Base-by-base conservation (phyloP, 2,888 invertebrate genomes). In the Melanchra persicariae region DNA sequence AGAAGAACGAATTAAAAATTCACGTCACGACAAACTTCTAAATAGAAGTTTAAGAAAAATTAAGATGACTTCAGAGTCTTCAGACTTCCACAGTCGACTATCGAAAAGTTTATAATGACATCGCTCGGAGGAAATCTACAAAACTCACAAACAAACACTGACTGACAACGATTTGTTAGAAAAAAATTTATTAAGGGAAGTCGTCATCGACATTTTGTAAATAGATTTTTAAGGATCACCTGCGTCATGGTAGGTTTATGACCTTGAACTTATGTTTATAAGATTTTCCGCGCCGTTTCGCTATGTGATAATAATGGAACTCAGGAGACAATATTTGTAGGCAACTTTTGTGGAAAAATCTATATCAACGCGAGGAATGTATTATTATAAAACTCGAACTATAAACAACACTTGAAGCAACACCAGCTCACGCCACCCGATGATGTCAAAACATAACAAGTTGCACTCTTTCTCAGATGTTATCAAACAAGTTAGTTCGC, bases 51-150 rank as follows among this genome's bases (percentile, higher is more conserved):
- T 65, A 43, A 47, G 17, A 34, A 65, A 73, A 68, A 79, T 65
- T 47, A 62, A 73, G 26, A 60, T 45, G 22, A 40, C 40, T 15
- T 40, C 40, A 40, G 40, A 40, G 40, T 40, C 49, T 52, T 60
- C 43, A 70, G 30, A 30, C 37, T 49, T 65, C 63, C 17, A 52
- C 51, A 63, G 64, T 65, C 40, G 62, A 73, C 60, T 78, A 79
- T 79, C 40, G 67, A 65, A 4, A 78, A 82, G 61, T 79, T 82
- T 79, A 65, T 82, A 79, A 79, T 82, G 82, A 82, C 61, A 24
- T 4, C 10, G 60, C 19, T 55, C 19, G 19, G 54, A 51, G 26
- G 26, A 52, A 59, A 17, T 30, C 19, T 15, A 74, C 40, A 30
- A 73, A 62, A 79, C 64, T 68, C 82, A 65, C 54, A 64, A 49